These are phyloP conservation scores for Tethea ocularis DNA, from an alignment of 2,888 invertebrate species.

Conservation along the genomic window DNA sequence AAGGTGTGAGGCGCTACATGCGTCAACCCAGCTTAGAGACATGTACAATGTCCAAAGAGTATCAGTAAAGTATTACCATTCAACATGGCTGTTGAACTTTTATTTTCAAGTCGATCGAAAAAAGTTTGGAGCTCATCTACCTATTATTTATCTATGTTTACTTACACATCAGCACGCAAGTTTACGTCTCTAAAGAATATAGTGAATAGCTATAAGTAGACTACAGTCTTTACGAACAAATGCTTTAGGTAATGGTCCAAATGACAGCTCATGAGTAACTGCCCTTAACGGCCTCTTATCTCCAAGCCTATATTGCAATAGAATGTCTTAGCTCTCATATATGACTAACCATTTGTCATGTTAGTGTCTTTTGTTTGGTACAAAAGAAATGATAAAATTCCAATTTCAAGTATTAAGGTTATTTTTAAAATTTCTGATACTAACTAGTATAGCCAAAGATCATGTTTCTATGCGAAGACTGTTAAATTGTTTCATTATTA, in stretches of 20 bases:
- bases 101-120: too few species aligned
- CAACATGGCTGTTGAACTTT: too few species aligned
- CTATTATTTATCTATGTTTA: too few species aligned
- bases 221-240: conserved; percentile 18
- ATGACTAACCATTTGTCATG: conserved; percentile 2
- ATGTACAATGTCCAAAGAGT: too few species aligned
- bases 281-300: conserved; percentile 28
- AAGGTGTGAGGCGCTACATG: too few species aligned
- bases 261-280: conserved; percentile 32
- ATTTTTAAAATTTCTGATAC: not conserved
- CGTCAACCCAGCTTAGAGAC: too few species aligned
- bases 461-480: too few species aligned
- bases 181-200: conserved; percentile 12
- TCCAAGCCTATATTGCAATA: conserved; percentile 27
- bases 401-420: not conserved
- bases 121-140: too few species aligned
- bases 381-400: not conserved
- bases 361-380: not conserved
- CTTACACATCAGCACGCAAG: not conserved
- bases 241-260: conserved; percentile 30
- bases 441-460: too few species aligned
- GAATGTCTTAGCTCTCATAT: conserved; percentile 15
- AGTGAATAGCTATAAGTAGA: not conserved
- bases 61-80: too few species aligned
- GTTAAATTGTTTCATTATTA: too few species aligned